Evolutionary conservation across 2,888 invertebrate genomes (phyloP), one percentile per base, ranked within the genome.

Genomic region (Kuschelorhynchus macadamiae): DNA sequence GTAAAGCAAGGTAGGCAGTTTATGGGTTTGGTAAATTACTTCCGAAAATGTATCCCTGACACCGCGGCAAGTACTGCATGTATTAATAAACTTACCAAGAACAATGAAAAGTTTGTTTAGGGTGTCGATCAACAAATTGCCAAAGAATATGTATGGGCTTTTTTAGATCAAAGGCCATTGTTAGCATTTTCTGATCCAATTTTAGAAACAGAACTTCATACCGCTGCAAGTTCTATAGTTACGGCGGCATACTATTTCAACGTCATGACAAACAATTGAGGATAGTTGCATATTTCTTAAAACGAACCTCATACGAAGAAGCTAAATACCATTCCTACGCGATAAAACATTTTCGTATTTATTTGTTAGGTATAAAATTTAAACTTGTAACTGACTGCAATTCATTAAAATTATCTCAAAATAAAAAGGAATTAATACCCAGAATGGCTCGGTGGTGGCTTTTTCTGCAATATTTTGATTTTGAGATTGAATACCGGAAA

Each of bases 341-440:
- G 3, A 12, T 36, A 3, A 36, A 36, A 36, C 36, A 36, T 47
- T 65, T 65, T 65, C 47, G 65, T 5, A 2, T 33, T 36, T 65
- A 18, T 59, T 39, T 65, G 25, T 36, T 16, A 17, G 49, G 49
- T 2, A 33, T 3, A 57, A 30, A 47, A 33, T 66, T 66, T 33
- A 60, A 12, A 20, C 70, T 80, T 0, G 63, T 75, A 1, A 79
- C 79, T 3, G 80, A 81, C 50, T 77, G 75, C 47, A 72, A 74
- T 46, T 72, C 71, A 3, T 61, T 76, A 12, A 72, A 71, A 30
- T 66, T 71, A 3, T 64, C 74, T 1, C 60, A 60, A 36, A 60
- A 41, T 2, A 74, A 75, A 55, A 63, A 55, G 14, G 71, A 66
- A 33, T 46, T 77, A 30, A 71, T 59, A 14, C 72, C 73, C 16